Evolutionary conservation across 2,888 invertebrate species (phyloP).

Genomic region (Rhingia campestris): DNA sequence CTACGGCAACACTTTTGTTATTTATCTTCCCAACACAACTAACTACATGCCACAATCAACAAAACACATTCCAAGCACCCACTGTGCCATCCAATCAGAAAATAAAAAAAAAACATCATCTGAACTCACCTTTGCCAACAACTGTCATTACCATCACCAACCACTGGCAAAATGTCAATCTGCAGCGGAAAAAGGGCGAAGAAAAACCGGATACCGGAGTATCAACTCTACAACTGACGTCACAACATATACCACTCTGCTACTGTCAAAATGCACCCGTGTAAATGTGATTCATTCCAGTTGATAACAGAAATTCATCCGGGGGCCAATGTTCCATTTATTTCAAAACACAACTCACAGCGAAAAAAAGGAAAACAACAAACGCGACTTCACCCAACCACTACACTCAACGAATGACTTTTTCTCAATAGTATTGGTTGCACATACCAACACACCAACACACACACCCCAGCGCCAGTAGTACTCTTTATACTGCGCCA

Average conservation of each 20-base stretch:
- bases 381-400: conserved; percentile 17
- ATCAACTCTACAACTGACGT: conserved; percentile 60
- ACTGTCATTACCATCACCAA: conserved; percentile 51
- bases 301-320: conserved; percentile 72
- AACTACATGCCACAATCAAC: neutral
- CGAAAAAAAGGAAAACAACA: too few species aligned
- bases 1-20: conserved; percentile 32
- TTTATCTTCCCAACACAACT: neutral
- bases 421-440: neutral
- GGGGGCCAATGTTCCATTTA: conserved; percentile 74
- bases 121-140: conserved; percentile 30
- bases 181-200: neutral
- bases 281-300: conserved; percentile 53
- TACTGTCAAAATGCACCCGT: conserved; percentile 66
- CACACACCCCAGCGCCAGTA: conserved; percentile 29
- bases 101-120: conserved; percentile 18
- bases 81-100: conserved; percentile 17
- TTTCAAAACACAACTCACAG: conserved; percentile 33
- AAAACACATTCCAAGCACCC: conserved; percentile 16
- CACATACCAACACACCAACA: conserved; percentile 18
- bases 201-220: conserved; percentile 68
- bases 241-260: conserved; percentile 50
- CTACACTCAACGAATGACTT: neutral
- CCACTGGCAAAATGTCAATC: conserved; percentile 63
- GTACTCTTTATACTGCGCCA: conserved; percentile 41